These are phyloP conservation scores for Zaprionus inermis DNA, from an alignment of 1,140 invertebrate genomes.

Conservation along the genomic window DNA sequence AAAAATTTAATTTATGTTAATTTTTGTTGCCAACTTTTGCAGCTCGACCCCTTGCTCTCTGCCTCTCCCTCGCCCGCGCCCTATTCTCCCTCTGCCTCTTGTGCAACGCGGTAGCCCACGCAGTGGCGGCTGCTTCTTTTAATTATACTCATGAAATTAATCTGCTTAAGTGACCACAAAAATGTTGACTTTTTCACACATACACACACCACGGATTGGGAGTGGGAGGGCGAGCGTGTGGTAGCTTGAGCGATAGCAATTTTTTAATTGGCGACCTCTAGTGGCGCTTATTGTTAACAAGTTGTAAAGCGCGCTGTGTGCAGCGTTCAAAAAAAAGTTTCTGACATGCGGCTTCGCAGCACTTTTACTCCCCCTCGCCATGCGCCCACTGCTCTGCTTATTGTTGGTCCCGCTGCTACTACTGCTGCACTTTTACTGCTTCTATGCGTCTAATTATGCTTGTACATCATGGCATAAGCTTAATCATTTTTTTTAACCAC, in stretches of 20 bases:
- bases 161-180: slow-evolving; percentile 83
- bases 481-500: slow-evolving; percentile 59
- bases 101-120: slow-evolving; percentile 14
- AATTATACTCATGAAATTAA: slow-evolving; percentile 82
- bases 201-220: slow-evolving; percentile 19
- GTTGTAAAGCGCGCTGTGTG: slow-evolving; percentile 51
- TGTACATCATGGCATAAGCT: slow-evolving; percentile 76
- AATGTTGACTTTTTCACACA: slow-evolving; percentile 69
- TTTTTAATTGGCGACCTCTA: slow-evolving; percentile 75
- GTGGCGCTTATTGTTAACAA: slow-evolving; percentile 77
- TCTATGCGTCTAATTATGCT: slow-evolving; percentile 72
- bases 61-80: background rate
- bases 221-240: no score
- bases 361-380: background rate
- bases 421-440: slow-evolving; percentile 5
- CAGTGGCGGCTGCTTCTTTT: slow-evolving; percentile 66
- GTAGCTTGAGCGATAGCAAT: slow-evolving; percentile 26
- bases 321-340: slow-evolving; percentile 50
- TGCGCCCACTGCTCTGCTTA: background rate
- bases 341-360: slow-evolving; percentile 53
- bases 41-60: background rate
- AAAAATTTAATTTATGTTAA: slow-evolving; percentile 80
- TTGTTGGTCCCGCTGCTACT: background rate
- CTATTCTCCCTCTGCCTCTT: background rate
- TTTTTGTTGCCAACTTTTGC: slow-evolving; percentile 49